These are phyloP conservation scores for Drosophila yooni DNA, from an alignment of 2,888 invertebrate species.

Conservation along the genomic window DNA sequence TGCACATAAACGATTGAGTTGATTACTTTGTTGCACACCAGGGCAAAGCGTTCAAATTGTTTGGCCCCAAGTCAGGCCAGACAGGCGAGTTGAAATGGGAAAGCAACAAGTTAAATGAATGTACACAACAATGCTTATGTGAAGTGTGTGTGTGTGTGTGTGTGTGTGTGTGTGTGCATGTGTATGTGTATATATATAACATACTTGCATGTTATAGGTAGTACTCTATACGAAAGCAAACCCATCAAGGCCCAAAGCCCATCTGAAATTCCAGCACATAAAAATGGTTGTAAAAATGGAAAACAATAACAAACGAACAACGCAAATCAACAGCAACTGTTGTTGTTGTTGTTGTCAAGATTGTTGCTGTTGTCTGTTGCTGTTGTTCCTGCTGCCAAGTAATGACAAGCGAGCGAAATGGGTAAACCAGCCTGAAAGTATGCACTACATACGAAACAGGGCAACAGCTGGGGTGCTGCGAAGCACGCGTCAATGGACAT, in stretches of 20 bases:
- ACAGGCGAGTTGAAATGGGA: slow-evolving; percentile 32
- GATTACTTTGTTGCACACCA: slow-evolving; percentile 66
- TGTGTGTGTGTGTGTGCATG: background rate
- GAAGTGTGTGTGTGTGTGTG: background rate
- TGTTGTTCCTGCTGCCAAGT: slow-evolving; percentile 42
- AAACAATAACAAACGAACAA: slow-evolving; percentile 66
- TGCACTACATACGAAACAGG: slow-evolving; percentile 32
- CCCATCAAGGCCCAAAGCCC: slow-evolving; percentile 55
- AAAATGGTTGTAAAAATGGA: slow-evolving; percentile 68
- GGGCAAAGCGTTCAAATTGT: slow-evolving; percentile 61
- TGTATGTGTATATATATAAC: slow-evolving; percentile 5
- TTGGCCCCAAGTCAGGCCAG: slow-evolving; percentile 12
- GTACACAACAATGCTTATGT: background rate
- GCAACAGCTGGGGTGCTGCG: background rate
- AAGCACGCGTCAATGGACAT: background rate
- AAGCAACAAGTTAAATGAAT: slow-evolving; percentile 68
- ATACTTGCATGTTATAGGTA: slow-evolving; percentile 20
- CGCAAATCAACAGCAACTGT: slow-evolving; percentile 61
- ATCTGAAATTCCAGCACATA: slow-evolving; percentile 69
- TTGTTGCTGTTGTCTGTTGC: background rate
- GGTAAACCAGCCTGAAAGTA: slow-evolving; percentile 50
- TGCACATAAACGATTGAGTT: slow-evolving; percentile 71
- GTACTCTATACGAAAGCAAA: slow-evolving; percentile 20
- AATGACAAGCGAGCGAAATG: slow-evolving; percentile 61
- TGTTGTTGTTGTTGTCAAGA: slow-evolving; percentile 42